phyloP scores from a whole-genome alignment of 2,797 vertebrate genomes.

The Catamblyrhynchus diadema region DNA sequence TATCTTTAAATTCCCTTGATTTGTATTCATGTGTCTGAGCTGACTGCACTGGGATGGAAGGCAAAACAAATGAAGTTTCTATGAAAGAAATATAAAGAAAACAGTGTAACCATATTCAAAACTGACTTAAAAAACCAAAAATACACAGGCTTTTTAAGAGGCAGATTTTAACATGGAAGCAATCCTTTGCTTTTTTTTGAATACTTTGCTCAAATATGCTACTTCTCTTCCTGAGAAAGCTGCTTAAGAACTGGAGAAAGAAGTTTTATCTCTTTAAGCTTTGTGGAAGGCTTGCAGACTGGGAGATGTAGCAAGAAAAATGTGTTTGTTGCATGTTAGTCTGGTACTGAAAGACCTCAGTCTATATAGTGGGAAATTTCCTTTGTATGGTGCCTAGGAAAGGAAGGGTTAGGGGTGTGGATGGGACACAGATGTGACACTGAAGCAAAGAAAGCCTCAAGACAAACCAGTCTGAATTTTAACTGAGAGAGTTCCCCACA shows the following conservation, averaged over 20 bases:
- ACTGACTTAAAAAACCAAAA: background rate
- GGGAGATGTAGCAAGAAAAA: background rate
- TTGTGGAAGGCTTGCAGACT: background rate
- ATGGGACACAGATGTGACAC: background rate
- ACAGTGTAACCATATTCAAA: background rate
- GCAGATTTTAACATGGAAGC: background rate
- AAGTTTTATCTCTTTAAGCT: background rate
- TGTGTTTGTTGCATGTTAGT: background rate
- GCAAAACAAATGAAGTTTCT: background rate
- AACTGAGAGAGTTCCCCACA: background rate
- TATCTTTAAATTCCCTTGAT: background rate
- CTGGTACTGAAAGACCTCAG: background rate
- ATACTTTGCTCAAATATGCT: background rate
- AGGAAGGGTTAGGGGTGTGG: background rate
- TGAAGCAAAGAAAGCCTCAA: background rate
- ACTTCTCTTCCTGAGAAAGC: background rate
- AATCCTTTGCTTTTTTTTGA: background rate
- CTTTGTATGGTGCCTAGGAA: background rate
- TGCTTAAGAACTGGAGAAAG: background rate
- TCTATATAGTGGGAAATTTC: background rate
- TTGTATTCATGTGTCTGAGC: background rate
- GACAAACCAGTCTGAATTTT: background rate
- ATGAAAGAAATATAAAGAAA: background rate
- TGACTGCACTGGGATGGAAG: background rate
- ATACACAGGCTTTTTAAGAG: rapidly evolving